Conservation (phyloP, 2,888 invertebrate species). For the Lamellibrachia satsuma region DNA sequence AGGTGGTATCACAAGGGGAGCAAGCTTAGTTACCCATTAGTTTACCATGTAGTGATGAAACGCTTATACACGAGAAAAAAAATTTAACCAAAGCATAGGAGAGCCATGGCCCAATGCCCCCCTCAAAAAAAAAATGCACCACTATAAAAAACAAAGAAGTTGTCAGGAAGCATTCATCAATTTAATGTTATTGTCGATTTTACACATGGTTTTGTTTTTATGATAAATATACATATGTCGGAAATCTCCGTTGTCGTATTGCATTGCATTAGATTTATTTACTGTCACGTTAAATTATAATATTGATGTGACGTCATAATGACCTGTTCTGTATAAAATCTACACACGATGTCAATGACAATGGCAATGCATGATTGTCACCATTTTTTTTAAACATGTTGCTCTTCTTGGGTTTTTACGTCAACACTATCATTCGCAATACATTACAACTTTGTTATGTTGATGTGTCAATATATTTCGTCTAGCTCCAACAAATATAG, state of each 20-base stretch:
- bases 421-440: background rate
- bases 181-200: background rate
- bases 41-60: no score
- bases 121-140: no score
- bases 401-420: background rate
- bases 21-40: no score
- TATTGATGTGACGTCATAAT: background rate
- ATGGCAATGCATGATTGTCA: no score
- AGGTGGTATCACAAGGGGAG: no score
- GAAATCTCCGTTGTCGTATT: background rate
- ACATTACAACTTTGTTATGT: background rate
- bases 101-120: no score
- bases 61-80: no score
- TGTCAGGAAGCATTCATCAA: background rate
- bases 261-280: background rate
- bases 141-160: no score
- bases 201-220: background rate
- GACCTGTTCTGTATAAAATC: background rate
- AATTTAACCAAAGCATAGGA: no score
- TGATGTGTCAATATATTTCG: background rate
- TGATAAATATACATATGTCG: background rate
- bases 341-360: background rate
- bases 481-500: background rate
- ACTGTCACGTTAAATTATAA: background rate
- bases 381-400: background rate